Percentiles rank a stretch among this genome's conserved stretches.
Evolutionary conservation across 2,113 vertebrate genomes (phyloP).

Genomic region (Numida meleagris): DNA sequence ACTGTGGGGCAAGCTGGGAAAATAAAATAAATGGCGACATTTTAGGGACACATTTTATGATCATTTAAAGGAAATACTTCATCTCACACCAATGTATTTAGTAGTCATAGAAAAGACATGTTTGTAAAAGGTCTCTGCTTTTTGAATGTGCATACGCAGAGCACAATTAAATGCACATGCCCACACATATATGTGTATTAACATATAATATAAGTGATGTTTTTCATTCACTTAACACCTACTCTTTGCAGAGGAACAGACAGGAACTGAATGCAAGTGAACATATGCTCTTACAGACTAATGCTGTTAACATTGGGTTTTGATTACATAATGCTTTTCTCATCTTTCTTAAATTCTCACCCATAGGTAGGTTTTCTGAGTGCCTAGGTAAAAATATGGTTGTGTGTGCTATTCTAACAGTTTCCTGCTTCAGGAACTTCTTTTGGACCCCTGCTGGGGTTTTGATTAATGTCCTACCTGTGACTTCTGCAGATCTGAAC

Average conservation of each 20-base stretch:
- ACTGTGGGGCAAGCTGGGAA: conserved; percentile 50
- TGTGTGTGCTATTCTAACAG: neutral
- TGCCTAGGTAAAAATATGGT: conserved; percentile 19
- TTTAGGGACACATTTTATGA: conserved; percentile 59
- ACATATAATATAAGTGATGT: neutral
- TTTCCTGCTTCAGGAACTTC: conserved; percentile 48
- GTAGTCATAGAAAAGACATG: neutral
- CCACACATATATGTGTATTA: neutral
- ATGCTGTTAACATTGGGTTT: neutral
- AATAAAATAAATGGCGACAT: conserved; percentile 60
- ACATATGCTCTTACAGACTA: neutral
- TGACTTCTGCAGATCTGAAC: conserved; percentile 6
- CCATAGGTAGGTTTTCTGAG: conserved; percentile 17
- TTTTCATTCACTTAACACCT: neutral
- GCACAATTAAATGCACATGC: neutral
- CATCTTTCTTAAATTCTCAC: neutral
- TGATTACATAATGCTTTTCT: neutral
- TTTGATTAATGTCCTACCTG: conserved; percentile 69
- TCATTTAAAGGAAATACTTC: conserved; percentile 48
- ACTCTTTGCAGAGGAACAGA: neutral
- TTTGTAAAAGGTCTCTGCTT: neutral
- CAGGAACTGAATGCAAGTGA: neutral
- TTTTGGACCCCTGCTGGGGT: conserved; percentile 20
- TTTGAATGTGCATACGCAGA: neutral
- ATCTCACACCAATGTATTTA: conserved; percentile 10